Evolutionary conservation across 2,113 vertebrate genomes (phyloP), one percentile per base, ranked within the genome.

Genomic region (Menidia beryllina): DNA sequence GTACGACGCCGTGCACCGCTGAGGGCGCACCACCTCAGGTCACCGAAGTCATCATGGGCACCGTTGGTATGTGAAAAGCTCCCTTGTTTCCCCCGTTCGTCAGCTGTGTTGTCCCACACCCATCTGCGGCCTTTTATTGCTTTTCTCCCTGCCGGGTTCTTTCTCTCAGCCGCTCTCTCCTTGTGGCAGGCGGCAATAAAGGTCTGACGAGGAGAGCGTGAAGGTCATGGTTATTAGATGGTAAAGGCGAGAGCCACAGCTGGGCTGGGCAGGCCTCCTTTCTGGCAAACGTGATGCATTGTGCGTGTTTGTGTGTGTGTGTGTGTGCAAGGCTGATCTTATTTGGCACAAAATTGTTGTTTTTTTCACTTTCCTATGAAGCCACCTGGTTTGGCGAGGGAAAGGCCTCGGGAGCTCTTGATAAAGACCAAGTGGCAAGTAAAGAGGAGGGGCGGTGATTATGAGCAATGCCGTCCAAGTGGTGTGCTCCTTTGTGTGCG

Each of bases 221-320:
- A 91, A 91, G 88, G 90, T 90, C 89, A 91, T 72, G 88, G 90
- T 86, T 90, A 91, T 92, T 91, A 91, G 86, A 89, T 78, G 88
- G 80, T 83, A 82, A 91, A 88, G 85, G 64, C 86, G 52, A 87
- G 83, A 87, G 82, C 84, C 91, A 88, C 90, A 91, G 90, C 90
- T 92, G 88, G 88, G 78, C 80, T 41, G 78, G 78, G 72, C 70
- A 82, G 85, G 72, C 80, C 82, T 79, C 47, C 65, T 62, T 76
- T 85, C 72, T 77, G 83, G 75, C 77, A 82, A 80, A 86, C 86
- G 79, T 81, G 86, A 88, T 89, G 85, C 83, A 83, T 74, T 81
- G 80, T 90, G 86, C 84, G 85, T 53, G 15, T 75, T 53, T 34
- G 23, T 23, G 20, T 20, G 36, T 10, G 43, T 25, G 15, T 52